Evolutionary conservation across 2,888 invertebrate genomes (phyloP).

Genomic region (Neria commutata): DNA sequence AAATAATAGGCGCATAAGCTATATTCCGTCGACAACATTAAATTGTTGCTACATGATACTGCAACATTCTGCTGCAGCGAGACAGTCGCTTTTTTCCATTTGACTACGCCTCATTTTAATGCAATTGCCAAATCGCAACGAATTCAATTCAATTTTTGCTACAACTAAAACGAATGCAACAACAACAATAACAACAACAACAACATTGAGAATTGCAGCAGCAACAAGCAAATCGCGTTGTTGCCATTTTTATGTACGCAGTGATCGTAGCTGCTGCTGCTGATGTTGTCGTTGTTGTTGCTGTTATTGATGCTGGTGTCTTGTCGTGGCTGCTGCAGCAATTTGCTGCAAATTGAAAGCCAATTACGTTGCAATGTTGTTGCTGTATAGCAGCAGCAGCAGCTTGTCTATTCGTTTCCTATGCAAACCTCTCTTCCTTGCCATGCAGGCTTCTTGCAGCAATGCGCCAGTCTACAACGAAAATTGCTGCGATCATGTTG

Average conservation of each 20-base stretch:
- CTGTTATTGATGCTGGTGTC: not conserved
- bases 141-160: not conserved
- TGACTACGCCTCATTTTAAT: conserved; percentile 3
- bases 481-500: too few species aligned
- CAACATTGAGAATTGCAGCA: conserved; percentile 12
- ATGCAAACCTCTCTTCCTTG: too few species aligned
- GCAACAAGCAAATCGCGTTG: not conserved
- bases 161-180: conserved; percentile 5
- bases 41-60: too few species aligned
- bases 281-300: conserved; percentile 10
- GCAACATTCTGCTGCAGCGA: too few species aligned
- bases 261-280: conserved; percentile 28
- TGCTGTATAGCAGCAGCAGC: conserved; percentile 4
- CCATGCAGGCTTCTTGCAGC: too few species aligned
- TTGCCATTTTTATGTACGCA: conserved; percentile 1
- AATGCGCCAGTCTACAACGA: too few species aligned
- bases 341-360: conserved; percentile 60
- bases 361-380: conserved; percentile 50
- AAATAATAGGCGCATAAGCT: too few species aligned
- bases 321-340: conserved; percentile 53
- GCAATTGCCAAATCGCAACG: not conserved
- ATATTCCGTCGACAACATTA: too few species aligned
- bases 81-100: not conserved
- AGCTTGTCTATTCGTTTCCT: too few species aligned
- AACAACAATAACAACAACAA: conserved; percentile 27